A percentile compares a stretch with the other conserved stretches of the same genome.
These are phyloP conservation scores for Oasisia sp. DNA, from an alignment of 2,888 invertebrate species.

Conservation along the genomic window DNA sequence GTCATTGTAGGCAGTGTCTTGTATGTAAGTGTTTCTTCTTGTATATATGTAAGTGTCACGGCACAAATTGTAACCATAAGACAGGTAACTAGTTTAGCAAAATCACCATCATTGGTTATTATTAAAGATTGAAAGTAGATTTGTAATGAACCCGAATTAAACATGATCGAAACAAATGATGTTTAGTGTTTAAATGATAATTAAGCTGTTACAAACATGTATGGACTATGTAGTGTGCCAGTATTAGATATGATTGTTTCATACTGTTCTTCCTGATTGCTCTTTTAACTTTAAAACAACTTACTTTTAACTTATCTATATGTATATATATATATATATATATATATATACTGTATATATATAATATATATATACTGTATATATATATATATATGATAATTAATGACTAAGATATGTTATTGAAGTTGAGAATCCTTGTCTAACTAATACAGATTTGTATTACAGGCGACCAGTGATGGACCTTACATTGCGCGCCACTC, in stretches of 20 bases:
- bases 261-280: too few species aligned
- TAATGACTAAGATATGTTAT: background rate
- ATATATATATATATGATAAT: background rate
- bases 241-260: too few species aligned
- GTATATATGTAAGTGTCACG: background rate
- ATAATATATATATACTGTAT: too few species aligned
- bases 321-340: background rate
- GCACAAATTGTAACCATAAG: background rate
- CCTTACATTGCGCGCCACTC: conserved; percentile 84
- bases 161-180: background rate
- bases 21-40: conserved; percentile 66
- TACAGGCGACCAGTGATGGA: conserved; percentile 80
- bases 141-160: background rate
- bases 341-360: too few species aligned
- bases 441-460: background rate
- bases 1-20: conserved; percentile 91
- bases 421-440: background rate
- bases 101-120: background rate
- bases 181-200: background rate
- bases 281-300: background rate
- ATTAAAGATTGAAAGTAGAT: background rate
- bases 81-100: background rate
- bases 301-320: background rate
- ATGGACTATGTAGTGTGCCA: background rate
- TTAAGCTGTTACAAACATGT: background rate